Evolutionary conservation across 30 jellyfish, hydroid and myxozoan species (phyloP).

Genomic region (Pelagia noctiluca): DNA sequence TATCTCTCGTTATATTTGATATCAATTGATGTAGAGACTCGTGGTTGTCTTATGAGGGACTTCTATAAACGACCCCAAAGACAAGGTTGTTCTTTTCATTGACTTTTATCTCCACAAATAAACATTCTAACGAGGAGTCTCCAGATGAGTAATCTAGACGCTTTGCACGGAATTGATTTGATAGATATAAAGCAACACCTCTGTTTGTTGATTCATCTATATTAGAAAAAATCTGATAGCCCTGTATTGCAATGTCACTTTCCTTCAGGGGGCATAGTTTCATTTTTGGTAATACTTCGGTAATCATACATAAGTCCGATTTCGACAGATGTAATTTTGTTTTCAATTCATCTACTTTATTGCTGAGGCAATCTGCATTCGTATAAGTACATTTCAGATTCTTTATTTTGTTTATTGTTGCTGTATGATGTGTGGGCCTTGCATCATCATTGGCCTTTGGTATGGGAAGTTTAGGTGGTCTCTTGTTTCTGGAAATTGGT

Average conservation of each 20-base stretch:
- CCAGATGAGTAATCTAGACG: conserved; percentile 8
- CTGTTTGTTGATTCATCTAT: not conserved
- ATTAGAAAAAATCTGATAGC: conserved; percentile 24
- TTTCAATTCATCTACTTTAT: conserved; percentile 9
- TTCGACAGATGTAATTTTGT: conserved; percentile 2
- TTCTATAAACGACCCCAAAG: conserved; percentile 24
- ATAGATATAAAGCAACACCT: conserved; percentile 16
- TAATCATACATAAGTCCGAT: conserved; percentile 12
- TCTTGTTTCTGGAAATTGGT: conserved; percentile 23
- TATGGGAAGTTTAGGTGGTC: conserved; percentile 17
- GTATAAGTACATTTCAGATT: conserved; percentile 22
- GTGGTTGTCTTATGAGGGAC: conserved; percentile 22
- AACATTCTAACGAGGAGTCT: conserved; percentile 5
- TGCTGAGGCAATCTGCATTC: conserved; percentile 33
- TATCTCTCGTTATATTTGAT: not conserved
- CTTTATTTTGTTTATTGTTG: conserved; percentile 22
- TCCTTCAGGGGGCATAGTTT: not conserved
- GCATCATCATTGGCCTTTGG: conserved; percentile 19
- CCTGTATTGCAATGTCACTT: conserved; percentile 2
- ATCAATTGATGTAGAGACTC: not conserved
- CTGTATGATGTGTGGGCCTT: conserved; percentile 33
- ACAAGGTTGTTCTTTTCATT: conserved; percentile 26
- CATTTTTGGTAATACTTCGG: conserved; percentile 17
- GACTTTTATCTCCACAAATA: conserved; percentile 9
- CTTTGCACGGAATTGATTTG: conserved; percentile 7